Evolutionary conservation across 2,888 invertebrate species (phyloP).

Genomic region (Pomacea canaliculata): DNA sequence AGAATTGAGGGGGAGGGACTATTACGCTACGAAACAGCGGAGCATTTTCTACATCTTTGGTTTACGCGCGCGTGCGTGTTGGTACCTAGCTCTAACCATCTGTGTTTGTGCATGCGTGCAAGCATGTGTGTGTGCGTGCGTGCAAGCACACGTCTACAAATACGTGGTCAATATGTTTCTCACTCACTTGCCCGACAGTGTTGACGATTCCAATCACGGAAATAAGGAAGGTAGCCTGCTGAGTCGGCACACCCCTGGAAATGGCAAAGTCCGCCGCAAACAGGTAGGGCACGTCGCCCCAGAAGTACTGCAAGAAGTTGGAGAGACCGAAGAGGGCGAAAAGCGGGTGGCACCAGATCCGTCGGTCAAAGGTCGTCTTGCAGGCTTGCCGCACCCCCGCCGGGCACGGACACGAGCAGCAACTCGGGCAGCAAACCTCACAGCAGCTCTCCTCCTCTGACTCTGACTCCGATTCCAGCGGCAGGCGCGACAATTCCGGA

Average conservation of each 20-base stretch:
- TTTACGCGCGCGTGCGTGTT: too few relatives aligned
- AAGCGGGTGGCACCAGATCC: conserved; percentile 55
- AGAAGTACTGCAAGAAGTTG: conserved; percentile 89
- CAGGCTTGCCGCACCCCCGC: conserved; percentile 37
- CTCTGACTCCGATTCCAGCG: conserved; percentile 15
- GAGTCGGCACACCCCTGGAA: conserved; percentile 73
- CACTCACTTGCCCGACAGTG: conserved; percentile 79
- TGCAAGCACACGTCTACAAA: too few relatives aligned
- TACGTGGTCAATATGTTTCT: too few relatives aligned
- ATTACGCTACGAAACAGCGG: too few relatives aligned
- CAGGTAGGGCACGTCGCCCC: conserved; percentile 93
- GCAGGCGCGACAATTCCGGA: conserved; percentile 78
- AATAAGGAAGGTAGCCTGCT: conserved; percentile 78
- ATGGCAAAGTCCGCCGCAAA: conserved; percentile 86
- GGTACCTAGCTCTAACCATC: too few relatives aligned
- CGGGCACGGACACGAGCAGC: conserved; percentile 1
- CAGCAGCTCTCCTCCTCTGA: conserved; percentile 16
- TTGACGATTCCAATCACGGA: conserved; percentile 84
- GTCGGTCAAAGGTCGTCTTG: conserved; percentile 59
- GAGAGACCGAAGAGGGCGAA: conserved; percentile 79
- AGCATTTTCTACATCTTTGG: too few relatives aligned
- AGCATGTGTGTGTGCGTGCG: too few relatives aligned
- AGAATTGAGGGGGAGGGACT: too few relatives aligned
- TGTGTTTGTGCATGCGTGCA: too few relatives aligned
- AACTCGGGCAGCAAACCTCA: neutral